phyloP scores from a whole-genome alignment of 2,888 invertebrate genomes.

The Therioaphis trifolii region DNA sequence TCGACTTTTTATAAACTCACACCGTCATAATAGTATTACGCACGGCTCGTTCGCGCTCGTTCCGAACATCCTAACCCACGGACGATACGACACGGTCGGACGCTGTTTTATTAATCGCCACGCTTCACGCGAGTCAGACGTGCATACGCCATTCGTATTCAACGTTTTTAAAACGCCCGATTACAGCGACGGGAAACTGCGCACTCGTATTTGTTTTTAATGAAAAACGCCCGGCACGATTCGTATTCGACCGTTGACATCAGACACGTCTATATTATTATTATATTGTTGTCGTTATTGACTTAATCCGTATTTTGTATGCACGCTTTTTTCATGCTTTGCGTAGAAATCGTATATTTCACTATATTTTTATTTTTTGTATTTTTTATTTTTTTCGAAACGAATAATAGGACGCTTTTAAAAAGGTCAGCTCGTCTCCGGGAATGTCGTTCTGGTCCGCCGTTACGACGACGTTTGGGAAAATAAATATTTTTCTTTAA shows the following conservation, averaged over 20 bases:
- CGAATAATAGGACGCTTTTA: slow-evolving; percentile 2
- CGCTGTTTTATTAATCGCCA: too few relatives aligned
- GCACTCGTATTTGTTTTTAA: neutral
- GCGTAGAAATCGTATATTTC: neutral
- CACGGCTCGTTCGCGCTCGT: too few relatives aligned
- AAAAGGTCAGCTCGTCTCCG: neutral
- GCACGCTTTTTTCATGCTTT: neutral
- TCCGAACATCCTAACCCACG: too few relatives aligned
- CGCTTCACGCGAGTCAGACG: too few relatives aligned
- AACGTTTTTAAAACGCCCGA: too few relatives aligned
- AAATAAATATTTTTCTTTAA: too few relatives aligned
- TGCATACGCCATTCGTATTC: too few relatives aligned
- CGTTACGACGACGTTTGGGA: too few relatives aligned
- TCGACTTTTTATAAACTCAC: too few relatives aligned
- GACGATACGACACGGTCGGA: too few relatives aligned
- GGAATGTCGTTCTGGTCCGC: neutral
- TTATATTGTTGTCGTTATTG: neutral
- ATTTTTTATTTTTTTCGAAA: neutral
- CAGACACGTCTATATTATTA: neutral
- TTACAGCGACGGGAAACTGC: too few relatives aligned
- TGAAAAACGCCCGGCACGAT: neutral
- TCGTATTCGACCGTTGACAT: neutral
- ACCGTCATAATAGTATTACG: too few relatives aligned
- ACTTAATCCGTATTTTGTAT: slow-evolving; percentile 12
- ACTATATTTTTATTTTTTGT: neutral